A percentile compares a stretch with the other conserved stretches of the same genome.
Conservation (phyloP, 2,797 vertebrate genomes). For the Centroberyx gerrardi region DNA sequence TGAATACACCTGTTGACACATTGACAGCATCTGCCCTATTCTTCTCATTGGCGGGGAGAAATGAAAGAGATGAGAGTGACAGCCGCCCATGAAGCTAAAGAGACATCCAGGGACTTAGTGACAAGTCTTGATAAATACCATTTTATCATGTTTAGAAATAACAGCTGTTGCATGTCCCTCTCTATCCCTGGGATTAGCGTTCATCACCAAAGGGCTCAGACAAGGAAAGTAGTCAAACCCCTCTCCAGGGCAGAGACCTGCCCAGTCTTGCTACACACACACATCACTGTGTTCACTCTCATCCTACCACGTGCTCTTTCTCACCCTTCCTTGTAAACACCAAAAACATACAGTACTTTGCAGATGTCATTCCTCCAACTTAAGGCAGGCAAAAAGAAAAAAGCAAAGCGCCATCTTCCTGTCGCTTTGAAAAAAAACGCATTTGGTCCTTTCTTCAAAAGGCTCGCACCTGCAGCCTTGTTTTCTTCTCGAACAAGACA, state of each 20-base stretch:
- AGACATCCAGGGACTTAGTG: not conserved
- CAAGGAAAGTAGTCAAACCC: conserved; percentile 33
- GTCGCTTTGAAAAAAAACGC: conserved; percentile 24
- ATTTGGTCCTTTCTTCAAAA: conserved; percentile 30
- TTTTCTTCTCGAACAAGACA: conserved; percentile 24
- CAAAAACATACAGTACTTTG: conserved; percentile 31
- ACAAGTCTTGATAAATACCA: conserved; percentile 36
- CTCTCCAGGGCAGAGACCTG: conserved; percentile 40
- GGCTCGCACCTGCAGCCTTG: conserved; percentile 33
- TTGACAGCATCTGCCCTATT: not conserved
- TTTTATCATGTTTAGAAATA: conserved; percentile 49
- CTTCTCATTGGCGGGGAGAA: not conserved
- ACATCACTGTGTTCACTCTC: conserved; percentile 32
- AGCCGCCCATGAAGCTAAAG: not conserved
- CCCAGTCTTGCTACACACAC: conserved; percentile 54
- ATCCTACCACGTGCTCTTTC: conserved; percentile 2
- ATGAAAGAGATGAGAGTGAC: conserved; percentile 10
- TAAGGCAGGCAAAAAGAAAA: conserved; percentile 10
- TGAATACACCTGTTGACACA: conserved; percentile 29
- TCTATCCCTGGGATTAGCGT: conserved; percentile 44
- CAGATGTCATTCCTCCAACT: conserved; percentile 24
- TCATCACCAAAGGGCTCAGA: conserved; percentile 37
- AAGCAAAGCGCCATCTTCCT: conserved; percentile 27
- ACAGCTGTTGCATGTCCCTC: conserved; percentile 30
- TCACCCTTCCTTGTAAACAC: conserved; percentile 45